A percentile compares a stretch with the other conserved stretches of the same genome.
Evolutionary conservation across 2,113 vertebrate genomes (phyloP).

Genomic region (Bos indicus): DNA sequence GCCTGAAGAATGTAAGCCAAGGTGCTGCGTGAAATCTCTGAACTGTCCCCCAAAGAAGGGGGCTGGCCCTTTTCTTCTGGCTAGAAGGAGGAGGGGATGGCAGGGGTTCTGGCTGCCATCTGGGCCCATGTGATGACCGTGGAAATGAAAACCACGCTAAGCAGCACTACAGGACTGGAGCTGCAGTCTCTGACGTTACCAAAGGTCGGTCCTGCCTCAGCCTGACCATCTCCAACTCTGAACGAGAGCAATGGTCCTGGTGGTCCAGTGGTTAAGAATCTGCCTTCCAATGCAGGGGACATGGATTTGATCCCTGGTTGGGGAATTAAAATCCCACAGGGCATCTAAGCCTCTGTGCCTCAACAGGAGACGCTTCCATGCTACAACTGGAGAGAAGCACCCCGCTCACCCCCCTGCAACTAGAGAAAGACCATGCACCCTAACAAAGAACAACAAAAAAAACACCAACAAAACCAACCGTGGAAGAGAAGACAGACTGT

Average conservation of each 20-base stretch:
- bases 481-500: background rate
- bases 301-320: too few relatives aligned
- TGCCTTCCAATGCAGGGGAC: too few relatives aligned
- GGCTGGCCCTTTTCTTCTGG: background rate
- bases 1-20: background rate
- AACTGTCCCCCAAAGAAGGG: background rate
- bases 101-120: background rate
- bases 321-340: too few relatives aligned
- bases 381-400: too few relatives aligned
- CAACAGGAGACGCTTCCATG: too few relatives aligned
- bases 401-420: background rate
- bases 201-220: background rate
- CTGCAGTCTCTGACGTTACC: accelerated
- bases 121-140: too few relatives aligned
- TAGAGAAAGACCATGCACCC: background rate
- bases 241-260: background rate
- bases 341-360: too few relatives aligned
- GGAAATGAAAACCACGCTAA: background rate
- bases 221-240: background rate
- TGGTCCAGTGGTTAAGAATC: background rate
- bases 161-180: background rate
- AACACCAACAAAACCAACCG: background rate
- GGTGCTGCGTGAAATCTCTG: background rate
- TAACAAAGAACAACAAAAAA: background rate
- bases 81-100: background rate